Conservation (phyloP, 1,140 invertebrate species). For the Ylistrum balloti region DNA sequence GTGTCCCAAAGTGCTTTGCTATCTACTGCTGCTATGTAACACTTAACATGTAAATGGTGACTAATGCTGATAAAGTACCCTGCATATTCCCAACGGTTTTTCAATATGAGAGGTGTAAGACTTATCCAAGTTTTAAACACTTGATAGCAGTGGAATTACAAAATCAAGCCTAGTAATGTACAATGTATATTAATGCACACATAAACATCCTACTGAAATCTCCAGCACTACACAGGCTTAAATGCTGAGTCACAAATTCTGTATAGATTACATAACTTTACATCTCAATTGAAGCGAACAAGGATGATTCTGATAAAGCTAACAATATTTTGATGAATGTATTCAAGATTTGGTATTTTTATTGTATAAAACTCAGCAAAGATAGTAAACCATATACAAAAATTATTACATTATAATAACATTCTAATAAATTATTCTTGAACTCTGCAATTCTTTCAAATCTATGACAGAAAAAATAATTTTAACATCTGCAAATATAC, state of each 20-base stretch:
- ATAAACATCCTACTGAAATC: background rate
- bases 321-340: too few relatives aligned
- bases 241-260: background rate
- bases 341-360: too few relatives aligned
- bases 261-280: background rate
- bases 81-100: background rate
- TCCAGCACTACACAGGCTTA: background rate
- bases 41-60: background rate
- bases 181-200: background rate
- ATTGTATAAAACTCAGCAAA: too few relatives aligned
- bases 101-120: background rate
- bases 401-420: background rate
- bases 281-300: background rate
- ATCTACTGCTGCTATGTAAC: background rate
- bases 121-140: background rate
- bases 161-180: conserved; percentile 13
- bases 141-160: background rate
- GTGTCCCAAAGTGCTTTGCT: background rate
- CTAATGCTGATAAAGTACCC: background rate
- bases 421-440: background rate
- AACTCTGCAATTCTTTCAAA: background rate
- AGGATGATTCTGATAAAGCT: background rate
- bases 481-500: too few relatives aligned
- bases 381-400: background rate
- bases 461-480: too few relatives aligned